phyloP scores from a whole-genome alignment of 2,113 vertebrate species.

The Leptosomus discolor region DNA sequence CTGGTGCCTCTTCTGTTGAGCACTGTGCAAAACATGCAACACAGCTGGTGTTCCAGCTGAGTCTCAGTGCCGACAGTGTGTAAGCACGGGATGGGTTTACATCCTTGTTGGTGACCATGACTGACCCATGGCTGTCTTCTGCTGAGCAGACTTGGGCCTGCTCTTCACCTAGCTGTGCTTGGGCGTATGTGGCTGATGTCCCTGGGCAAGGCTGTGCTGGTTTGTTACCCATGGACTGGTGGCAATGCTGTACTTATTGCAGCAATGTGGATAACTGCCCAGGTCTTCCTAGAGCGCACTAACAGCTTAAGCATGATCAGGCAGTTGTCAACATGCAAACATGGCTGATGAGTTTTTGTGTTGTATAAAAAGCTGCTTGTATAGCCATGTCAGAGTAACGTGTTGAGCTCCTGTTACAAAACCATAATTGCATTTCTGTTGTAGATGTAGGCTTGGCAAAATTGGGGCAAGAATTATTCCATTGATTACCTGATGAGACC shows the following conservation, averaged over 20 bases:
- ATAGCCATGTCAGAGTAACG: background rate
- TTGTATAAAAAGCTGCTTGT: conserved; percentile 13
- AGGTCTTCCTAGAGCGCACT: background rate
- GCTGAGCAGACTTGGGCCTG: background rate
- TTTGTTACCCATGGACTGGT: background rate
- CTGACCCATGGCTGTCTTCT: background rate
- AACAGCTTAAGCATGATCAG: background rate
- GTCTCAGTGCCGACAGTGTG: background rate
- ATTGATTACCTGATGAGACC: conserved; percentile 18
- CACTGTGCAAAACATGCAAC: background rate
- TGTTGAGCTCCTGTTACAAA: conserved; percentile 14
- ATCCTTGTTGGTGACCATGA: accelerated
- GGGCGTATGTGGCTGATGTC: background rate
- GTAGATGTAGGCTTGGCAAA: background rate
- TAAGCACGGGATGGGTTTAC: background rate
- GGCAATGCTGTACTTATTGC: background rate
- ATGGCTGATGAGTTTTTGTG: background rate
- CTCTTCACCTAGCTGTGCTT: background rate
- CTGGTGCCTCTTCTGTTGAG: background rate
- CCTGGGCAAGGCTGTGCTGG: background rate
- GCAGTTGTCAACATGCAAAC: background rate
- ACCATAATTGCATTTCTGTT: background rate
- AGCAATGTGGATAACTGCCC: background rate
- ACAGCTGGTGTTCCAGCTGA: background rate
- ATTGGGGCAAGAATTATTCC: conserved; percentile 1